Percentiles rank a stretch among this genome's conserved stretches.
Conservation (phyloP, 2,113 vertebrate species). For the Menidia beryllina region DNA sequence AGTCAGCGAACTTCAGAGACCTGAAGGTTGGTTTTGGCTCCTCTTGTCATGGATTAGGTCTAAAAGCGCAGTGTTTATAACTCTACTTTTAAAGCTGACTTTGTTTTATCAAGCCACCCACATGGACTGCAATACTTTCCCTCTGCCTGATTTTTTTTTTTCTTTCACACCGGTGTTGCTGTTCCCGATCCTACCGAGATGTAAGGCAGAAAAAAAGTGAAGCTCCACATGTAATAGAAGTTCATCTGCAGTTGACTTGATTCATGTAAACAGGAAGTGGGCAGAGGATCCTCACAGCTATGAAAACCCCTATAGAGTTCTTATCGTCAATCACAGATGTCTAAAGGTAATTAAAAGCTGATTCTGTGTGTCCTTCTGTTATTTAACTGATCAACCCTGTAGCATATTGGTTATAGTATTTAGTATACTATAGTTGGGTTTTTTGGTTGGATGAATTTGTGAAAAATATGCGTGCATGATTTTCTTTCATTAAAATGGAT, state of each 20-base stretch:
- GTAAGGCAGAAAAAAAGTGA: conserved; percentile 4
- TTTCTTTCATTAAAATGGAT: too few relatives aligned
- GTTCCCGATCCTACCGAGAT: neutral
- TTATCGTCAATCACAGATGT: too few relatives aligned
- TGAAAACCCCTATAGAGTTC: too few relatives aligned
- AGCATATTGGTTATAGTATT: too few relatives aligned
- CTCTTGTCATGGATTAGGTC: conserved; percentile 49
- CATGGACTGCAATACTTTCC: conserved; percentile 52
- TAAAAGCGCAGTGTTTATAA: conserved; percentile 66
- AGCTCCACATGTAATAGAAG: neutral
- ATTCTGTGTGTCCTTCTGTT: too few relatives aligned
- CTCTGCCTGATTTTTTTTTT: conserved; percentile 16
- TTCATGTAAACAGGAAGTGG: neutral
- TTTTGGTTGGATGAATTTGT: too few relatives aligned
- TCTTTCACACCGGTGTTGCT: neutral
- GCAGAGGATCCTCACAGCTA: too few relatives aligned
- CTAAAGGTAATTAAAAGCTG: too few relatives aligned
- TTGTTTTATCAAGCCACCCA: conserved; percentile 76
- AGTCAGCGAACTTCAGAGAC: conserved; percentile 12
- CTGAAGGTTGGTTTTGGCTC: conserved; percentile 29
- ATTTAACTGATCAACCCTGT: too few relatives aligned
- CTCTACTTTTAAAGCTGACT: conserved; percentile 64
- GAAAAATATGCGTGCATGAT: too few relatives aligned
- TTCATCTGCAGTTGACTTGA: neutral
- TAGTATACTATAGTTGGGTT: too few relatives aligned